Conservation (phyloP, 2,113 vertebrate genomes). For the Pteruthius melanotis region DNA sequence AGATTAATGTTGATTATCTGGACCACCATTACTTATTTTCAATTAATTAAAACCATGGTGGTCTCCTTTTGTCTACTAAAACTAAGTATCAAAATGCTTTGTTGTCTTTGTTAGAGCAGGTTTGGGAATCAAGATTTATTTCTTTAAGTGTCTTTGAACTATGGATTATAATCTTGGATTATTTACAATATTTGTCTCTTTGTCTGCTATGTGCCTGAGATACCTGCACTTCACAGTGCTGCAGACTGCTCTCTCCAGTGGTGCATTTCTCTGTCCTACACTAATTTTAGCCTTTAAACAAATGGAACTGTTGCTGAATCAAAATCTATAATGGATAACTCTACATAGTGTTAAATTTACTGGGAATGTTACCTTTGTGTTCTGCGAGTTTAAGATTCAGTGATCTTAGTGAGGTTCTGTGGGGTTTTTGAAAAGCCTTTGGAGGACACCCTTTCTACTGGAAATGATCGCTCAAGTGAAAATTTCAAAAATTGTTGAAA, state of each 20-base stretch:
- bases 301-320: background rate
- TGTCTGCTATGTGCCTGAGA: background rate
- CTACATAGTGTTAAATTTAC: background rate
- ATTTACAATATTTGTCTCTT: background rate
- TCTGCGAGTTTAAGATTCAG: rapidly evolving
- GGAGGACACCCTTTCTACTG: background rate
- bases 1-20: background rate
- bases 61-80: background rate
- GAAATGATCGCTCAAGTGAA: background rate
- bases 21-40: background rate
- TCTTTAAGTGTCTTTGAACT: background rate
- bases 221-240: background rate
- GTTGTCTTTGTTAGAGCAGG: background rate
- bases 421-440: background rate
- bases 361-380: background rate
- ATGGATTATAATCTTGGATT: background rate
- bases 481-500: background rate
- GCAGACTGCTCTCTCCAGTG: background rate
- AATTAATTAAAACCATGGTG: background rate
- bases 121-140: background rate
- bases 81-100: background rate
- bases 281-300: background rate
- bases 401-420: background rate
- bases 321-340: background rate
- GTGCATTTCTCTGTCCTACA: background rate